Evolutionary conservation across 2,888 invertebrate genomes (phyloP).

Genomic region (Myopa testacea): DNA sequence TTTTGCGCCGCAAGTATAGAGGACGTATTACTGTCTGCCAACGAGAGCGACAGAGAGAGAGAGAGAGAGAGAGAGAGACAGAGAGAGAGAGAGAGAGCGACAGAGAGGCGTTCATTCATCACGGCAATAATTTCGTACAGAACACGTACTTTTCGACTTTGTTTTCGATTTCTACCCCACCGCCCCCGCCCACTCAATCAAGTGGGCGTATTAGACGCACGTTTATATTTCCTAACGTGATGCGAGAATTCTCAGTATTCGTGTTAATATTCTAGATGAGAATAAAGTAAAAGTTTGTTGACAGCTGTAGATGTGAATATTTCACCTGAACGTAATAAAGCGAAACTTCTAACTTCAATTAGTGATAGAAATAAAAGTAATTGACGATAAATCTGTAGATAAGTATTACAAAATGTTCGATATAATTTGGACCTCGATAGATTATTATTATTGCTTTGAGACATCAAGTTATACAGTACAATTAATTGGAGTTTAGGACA

Average conservation of each 20-base stretch:
- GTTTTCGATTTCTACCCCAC: not conserved
- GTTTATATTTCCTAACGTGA: not conserved
- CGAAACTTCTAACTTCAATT: not conserved
- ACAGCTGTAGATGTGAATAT: not conserved
- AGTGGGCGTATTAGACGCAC: not conserved
- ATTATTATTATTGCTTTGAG: no score
- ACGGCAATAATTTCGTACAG: slow-evolving; percentile 32
- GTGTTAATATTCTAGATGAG: not conserved
- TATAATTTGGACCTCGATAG: not conserved
- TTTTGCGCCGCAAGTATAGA: not conserved
- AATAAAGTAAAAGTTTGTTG: slow-evolving; percentile 16
- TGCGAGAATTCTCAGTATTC: not conserved
- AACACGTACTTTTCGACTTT: slow-evolving; percentile 57
- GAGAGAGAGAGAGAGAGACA: no score
- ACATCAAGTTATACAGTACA: no score
- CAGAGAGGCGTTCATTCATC: slow-evolving; percentile 7
- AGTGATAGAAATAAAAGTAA: not conserved
- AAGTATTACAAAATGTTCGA: not conserved
- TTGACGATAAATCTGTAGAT: not conserved
- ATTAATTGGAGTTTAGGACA: no score
- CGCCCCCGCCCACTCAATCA: not conserved
- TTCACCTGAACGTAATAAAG: not conserved
- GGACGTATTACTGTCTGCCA: no score
- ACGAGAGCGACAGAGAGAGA: no score
- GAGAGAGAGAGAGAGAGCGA: no score